These are phyloP conservation scores for Ptychobarbus kaznakovi DNA, from an alignment of 2,797 vertebrate species.

Conservation along the genomic window DNA sequence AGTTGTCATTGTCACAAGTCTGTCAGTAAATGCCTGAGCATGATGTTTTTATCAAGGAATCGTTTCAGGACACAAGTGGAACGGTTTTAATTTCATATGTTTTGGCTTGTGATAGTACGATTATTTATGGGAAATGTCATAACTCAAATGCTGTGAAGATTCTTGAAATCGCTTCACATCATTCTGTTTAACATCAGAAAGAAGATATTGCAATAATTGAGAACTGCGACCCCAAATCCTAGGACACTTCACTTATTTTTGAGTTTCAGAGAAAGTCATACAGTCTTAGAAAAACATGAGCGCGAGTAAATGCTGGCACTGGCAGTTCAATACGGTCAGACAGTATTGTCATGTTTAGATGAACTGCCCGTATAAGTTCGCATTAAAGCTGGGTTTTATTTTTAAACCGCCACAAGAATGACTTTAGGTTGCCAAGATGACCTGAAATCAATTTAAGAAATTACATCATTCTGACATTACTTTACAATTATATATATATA, in stretches of 20 bases:
- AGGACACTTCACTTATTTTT: background rate
- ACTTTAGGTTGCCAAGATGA: conserved; percentile 2
- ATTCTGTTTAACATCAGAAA: conserved; percentile 16
- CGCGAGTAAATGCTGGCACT: background rate
- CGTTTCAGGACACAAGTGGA: background rate
- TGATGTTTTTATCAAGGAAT: conserved; percentile 32
- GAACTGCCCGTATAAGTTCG: background rate
- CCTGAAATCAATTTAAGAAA: background rate
- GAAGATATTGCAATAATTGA: background rate
- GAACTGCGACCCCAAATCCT: background rate
- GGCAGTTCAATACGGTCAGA: too few species aligned
- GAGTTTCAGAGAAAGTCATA: background rate
- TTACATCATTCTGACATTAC: background rate
- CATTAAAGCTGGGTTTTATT: background rate
- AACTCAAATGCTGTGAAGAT: background rate
- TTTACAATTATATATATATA: background rate
- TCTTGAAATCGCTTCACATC: background rate
- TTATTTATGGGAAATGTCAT: conserved; percentile 28
- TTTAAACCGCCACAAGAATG: background rate
- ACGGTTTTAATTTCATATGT: background rate
- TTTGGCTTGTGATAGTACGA: background rate
- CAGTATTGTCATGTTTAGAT: background rate
- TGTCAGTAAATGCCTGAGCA: background rate
- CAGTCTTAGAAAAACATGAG: too few species aligned
- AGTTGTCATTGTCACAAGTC: background rate